Evolutionary conservation across 2,797 vertebrate genomes (phyloP).

Genomic region (Balearica regulorum): DNA sequence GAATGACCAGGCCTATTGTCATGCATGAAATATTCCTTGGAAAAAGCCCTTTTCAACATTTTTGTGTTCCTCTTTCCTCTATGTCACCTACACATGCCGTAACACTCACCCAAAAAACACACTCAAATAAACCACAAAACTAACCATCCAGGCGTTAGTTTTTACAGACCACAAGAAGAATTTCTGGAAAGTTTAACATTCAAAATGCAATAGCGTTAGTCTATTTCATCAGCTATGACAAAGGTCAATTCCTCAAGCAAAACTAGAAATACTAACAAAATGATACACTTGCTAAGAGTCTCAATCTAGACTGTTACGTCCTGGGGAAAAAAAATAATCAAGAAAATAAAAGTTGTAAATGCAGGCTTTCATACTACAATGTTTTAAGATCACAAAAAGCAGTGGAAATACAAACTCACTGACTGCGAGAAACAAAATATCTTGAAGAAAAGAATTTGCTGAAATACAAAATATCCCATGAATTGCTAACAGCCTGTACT

Average conservation of each 20-base stretch:
- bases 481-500: neutral
- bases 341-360: neutral
- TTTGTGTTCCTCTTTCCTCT: neutral
- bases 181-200: neutral
- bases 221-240: neutral
- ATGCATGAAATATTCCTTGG: neutral
- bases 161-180: neutral
- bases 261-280: neutral
- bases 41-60: neutral
- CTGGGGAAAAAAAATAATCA: neutral
- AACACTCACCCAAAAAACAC: neutral
- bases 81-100: fast-evolving
- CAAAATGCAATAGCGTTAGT: neutral
- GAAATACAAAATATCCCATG: neutral
- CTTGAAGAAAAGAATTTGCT: neutral
- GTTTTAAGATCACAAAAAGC: neutral
- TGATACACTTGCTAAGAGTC: neutral
- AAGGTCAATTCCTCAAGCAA: neutral
- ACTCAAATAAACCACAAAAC: neutral
- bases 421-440: neutral
- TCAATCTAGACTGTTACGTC: neutral
- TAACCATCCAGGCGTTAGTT: neutral
- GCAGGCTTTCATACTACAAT: neutral
- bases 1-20: neutral
- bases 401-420: neutral